A percentile compares a stretch with the other conserved stretches of the same genome.
These are phyloP conservation scores for Megathymus violae DNA, from an alignment of 1,140 invertebrate species.

Conservation along the genomic window DNA sequence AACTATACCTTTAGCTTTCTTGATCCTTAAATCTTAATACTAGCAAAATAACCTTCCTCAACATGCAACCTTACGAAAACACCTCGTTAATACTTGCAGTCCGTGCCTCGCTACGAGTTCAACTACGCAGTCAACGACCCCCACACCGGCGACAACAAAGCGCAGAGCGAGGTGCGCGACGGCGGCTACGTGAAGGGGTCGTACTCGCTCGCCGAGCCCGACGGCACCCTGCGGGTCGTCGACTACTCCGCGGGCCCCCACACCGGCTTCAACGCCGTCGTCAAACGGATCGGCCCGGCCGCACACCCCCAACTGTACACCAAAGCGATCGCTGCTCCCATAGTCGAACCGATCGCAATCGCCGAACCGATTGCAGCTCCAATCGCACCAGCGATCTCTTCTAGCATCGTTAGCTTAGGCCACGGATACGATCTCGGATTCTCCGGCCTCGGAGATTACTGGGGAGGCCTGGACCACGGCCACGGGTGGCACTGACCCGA, in stretches of 20 bases:
- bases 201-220: constrained; percentile 85
- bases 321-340: constrained; percentile 40
- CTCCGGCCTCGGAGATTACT: constrained; percentile 39
- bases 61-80: too few species aligned
- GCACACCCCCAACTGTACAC: constrained; percentile 60
- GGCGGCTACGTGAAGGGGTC: constrained; percentile 84
- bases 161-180: constrained; percentile 85
- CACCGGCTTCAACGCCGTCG: constrained; percentile 80
- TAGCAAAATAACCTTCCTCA: too few species aligned
- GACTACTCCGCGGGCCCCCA: constrained; percentile 85
- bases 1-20: too few species aligned
- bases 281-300: constrained; percentile 81
- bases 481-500: constrained; percentile 39
- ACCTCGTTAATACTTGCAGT: constrained; percentile 52
- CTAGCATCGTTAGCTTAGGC: constrained; percentile 10
- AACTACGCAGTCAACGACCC: constrained; percentile 87
- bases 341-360: too few species aligned
- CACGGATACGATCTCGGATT: constrained; percentile 10
- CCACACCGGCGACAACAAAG: constrained; percentile 86
- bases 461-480: constrained; percentile 31
- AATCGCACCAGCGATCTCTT: constrained; percentile 27
- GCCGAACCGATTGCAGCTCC: too few species aligned
- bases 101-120: constrained; percentile 83
- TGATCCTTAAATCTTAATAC: too few species aligned
- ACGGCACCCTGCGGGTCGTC: constrained; percentile 84